Conservation (phyloP, 2,888 invertebrate genomes). For the Sesia apiformis region DNA sequence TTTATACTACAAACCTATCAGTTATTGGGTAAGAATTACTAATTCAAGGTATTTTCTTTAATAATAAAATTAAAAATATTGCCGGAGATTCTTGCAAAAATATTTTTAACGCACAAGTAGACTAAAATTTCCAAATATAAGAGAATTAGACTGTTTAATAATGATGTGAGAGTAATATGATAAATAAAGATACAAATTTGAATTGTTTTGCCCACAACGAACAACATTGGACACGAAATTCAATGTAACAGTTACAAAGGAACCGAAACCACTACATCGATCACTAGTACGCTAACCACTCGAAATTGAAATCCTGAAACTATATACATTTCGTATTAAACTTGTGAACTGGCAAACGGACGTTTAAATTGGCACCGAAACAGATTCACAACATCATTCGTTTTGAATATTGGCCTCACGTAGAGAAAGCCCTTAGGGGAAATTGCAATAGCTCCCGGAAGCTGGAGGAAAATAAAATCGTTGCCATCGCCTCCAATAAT, state of each 20-base stretch:
- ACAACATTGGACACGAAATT: neutral
- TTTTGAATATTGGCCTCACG: conserved; percentile 66
- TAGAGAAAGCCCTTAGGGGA: conserved; percentile 56
- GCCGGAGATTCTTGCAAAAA: no score
- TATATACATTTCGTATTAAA: conserved; percentile 44
- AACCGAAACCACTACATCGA: conserved; percentile 3
- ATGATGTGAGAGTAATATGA: no score
- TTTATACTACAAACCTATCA: no score
- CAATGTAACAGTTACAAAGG: neutral
- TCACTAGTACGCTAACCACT: conserved; percentile 18
- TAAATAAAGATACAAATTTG: no score
- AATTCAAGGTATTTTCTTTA: no score
- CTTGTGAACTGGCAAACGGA: conserved; percentile 24
- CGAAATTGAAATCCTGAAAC: conserved; percentile 43
- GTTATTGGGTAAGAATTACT: no score
- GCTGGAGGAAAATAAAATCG: conserved; percentile 57
- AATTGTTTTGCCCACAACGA: no score
- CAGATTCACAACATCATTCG: conserved; percentile 63
- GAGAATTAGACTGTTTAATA: no score
- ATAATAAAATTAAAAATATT: no score
- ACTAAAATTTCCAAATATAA: no score
- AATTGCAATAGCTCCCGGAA: conserved; percentile 42
- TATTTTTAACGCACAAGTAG: no score
- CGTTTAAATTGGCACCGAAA: conserved; percentile 51
- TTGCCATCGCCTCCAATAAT: conserved; percentile 45